Conservation (phyloP, 2,888 invertebrate genomes). For the Ceriagrion tenellum region DNA sequence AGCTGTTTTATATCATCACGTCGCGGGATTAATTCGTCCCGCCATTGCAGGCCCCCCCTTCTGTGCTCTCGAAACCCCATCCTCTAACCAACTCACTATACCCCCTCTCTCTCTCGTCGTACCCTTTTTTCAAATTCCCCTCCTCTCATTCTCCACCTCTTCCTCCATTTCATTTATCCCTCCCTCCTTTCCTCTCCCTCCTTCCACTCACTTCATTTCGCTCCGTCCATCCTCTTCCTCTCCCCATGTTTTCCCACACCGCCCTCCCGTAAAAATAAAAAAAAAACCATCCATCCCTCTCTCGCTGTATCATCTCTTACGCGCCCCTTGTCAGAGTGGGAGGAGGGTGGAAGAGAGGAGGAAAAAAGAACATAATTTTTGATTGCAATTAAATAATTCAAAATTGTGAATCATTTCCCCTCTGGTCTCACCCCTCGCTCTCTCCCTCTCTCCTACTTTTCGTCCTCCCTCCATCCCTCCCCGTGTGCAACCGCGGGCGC, state of each 20-base stretch:
- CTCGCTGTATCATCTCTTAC: not conserved
- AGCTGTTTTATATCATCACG: slow-evolving; percentile 39
- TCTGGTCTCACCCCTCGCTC: not conserved
- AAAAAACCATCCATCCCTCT: not conserved
- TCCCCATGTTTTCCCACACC: not conserved
- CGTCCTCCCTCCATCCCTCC: not conserved
- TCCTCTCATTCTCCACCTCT: too few species aligned
- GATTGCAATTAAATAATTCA: slow-evolving; percentile 67
- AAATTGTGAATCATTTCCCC: slow-evolving; percentile 55
- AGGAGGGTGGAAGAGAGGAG: not conserved
- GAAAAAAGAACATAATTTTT: slow-evolving; percentile 34
- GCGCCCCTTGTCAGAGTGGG: not conserved
- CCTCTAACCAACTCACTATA: not conserved
- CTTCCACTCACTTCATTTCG: not conserved
- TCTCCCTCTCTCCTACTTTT: not conserved
- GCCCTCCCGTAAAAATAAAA: not conserved
- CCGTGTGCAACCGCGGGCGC: not conserved
- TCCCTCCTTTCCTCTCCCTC: too few species aligned
- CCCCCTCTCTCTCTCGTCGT: too few species aligned
- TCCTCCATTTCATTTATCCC: too few species aligned
- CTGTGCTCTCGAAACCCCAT: not conserved
- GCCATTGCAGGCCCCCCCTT: not conserved
- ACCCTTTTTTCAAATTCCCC: too few species aligned
- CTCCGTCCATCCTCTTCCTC: too few species aligned
- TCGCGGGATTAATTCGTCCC: slow-evolving; percentile 52